A percentile compares a stretch with the other conserved stretches of the same genome.
These are phyloP conservation scores for Ladona fulva DNA, from an alignment of 1,140 invertebrate genomes.

Conservation along the genomic window DNA sequence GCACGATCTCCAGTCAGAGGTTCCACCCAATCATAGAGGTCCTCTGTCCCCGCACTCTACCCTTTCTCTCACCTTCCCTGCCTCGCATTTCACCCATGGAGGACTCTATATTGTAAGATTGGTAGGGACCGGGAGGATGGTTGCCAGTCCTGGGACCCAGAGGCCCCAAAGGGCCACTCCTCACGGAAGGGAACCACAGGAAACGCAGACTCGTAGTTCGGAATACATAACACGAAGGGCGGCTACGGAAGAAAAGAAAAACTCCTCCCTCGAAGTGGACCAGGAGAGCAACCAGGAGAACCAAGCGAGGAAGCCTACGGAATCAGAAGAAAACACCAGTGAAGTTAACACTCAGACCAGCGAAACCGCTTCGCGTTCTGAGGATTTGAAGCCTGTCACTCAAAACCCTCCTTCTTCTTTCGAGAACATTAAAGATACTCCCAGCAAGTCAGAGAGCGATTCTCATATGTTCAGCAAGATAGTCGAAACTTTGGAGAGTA, in stretches of 20 bases:
- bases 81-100: background rate
- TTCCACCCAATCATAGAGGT: background rate
- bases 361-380: background rate
- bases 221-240: background rate
- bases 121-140: background rate
- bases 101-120: background rate
- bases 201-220: background rate
- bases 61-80: background rate
- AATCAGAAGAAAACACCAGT: background rate
- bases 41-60: background rate
- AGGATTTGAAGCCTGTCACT: too few relatives aligned
- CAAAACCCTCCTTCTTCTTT: too few relatives aligned
- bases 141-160: background rate
- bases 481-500: background rate
- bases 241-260: background rate
- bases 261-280: background rate
- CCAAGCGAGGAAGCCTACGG: background rate
- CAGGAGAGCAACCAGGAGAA: background rate
- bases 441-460: background rate
- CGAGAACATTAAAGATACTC: background rate
- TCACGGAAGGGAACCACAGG: background rate
- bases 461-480: background rate
- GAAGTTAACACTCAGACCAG: background rate
- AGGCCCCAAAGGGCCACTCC: background rate
- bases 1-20: background rate